Evolutionary conservation across 2,797 vertebrate species (phyloP), one percentile per base, ranked within the genome.

Genomic region (Phataginus tetradactyla): DNA sequence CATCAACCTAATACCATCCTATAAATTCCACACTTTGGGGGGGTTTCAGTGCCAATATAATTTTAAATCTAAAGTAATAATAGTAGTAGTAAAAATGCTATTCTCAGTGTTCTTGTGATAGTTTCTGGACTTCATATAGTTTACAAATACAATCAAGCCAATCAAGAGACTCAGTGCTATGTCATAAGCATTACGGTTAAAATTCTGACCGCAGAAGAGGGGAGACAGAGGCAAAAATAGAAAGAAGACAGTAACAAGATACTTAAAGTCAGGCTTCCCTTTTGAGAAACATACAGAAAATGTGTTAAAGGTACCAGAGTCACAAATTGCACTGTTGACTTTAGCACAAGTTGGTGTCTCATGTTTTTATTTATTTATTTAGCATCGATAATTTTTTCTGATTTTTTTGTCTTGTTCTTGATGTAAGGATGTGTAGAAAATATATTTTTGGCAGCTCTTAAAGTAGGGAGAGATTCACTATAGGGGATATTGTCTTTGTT

Each of bases 1-100:
- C 42, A 69, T 55, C 21, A 45, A 32, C 8, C 53, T 75, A 87
- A 94, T 51, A 77, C 23, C 75, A 80, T 59, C 6, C 21, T 84
- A 64, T 86, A 86, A 86, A 66, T 79, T 91, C 34, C 75, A 72
- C 34, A 55, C 11, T 49, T 90, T 32, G 25, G 45, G 37, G 37
- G 32, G n/a, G 15, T 86, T 91, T 94, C 29, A 81, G n/a, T 81
- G 81, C 25, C 87, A 94, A 68, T 25, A 12, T 45, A 45, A 23
- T 80, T 71, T 69, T 61, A 86, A 81, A 74, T 45, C 75, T 39
- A 93, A 42, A 66, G 79, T 95, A 66, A 86, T 72, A 81, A 72
- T 29, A 91, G 81, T n/a, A 86, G 69, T n/a, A 86, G 69, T 68
- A 81, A 92, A 91, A 53, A 53, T 32, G 5, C 51, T 93, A 71